phyloP scores from a whole-genome alignment of 2,113 vertebrate genomes.

The Aythya baeri region DNA sequence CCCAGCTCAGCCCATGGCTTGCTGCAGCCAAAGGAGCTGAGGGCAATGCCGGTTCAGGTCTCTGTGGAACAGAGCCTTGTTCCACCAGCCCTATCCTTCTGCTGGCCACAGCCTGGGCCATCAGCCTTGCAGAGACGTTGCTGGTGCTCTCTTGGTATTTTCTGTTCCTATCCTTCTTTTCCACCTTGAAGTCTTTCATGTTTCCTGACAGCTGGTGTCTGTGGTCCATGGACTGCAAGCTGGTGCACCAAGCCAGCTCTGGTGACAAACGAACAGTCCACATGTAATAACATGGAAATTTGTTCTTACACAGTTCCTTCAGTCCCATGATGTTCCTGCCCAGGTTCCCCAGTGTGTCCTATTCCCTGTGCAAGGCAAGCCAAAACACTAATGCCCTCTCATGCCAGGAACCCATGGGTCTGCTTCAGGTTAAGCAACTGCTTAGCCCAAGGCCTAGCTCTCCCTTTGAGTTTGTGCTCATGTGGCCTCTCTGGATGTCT shows the following conservation, averaged over 20 bases:
- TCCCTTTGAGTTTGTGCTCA: accelerated
- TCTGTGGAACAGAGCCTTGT: too few species aligned
- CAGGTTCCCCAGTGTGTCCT: accelerated
- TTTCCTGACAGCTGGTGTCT: neutral
- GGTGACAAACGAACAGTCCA: neutral
- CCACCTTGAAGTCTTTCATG: neutral
- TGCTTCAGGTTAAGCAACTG: neutral
- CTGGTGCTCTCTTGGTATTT: neutral
- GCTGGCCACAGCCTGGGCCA: neutral
- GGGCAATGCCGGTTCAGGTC: neutral
- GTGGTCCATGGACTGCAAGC: neutral
- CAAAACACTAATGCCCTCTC: neutral
- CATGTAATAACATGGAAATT: accelerated
- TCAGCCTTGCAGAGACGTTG: neutral
- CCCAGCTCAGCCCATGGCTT: neutral
- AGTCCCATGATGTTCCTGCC: neutral
- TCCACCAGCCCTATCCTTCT: neutral
- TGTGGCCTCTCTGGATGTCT: neutral
- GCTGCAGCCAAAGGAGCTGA: neutral
- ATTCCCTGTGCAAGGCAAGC: neutral
- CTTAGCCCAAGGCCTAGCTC: neutral
- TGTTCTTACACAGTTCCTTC: accelerated
- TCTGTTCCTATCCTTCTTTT: neutral
- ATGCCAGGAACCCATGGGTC: neutral
- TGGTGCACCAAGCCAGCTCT: neutral